Base-by-base conservation (phyloP, 2,113 vertebrate species). In the Cheilinus undulatus region DNA sequence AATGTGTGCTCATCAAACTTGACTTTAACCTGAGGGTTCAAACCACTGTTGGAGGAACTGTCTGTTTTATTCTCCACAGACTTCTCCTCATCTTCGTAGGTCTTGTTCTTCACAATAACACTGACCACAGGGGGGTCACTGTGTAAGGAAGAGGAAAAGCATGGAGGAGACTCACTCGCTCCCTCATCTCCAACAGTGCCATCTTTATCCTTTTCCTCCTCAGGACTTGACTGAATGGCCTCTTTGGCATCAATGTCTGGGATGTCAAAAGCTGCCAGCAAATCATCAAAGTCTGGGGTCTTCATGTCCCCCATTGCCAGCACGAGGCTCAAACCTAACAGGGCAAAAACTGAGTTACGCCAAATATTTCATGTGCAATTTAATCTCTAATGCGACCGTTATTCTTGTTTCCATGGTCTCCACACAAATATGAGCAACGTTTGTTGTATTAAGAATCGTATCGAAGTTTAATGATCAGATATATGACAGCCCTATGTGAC, bases 231-330 rank as follows among this genome's bases (percentile, higher is more conserved):
- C 2, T 97, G 95, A 53, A 99, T 98, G 68, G 97, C 96, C 64
- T 98, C 97, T 26, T 97, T 97, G 0, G 97, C 93, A 76, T 99
- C 96, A n/a, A 99, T 97, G 73, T 99, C 98, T 0, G 98, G 98
- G 59, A 99, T 99, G 88, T 99, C 98, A 27, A 99, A 99, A 0
- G 98, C 98, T 36, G 98, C 98, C 89, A 99, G 80, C 1, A 99
- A 94, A 88, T 99, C 98, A 14, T 99, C 98, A 3, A 99, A 99
- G 79, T 99, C 98, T 7, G 98, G 98, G 11, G 98, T 99, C 80
- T 99, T 99, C 97, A 99, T 98, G 92, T 99, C 98, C 83, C 97
- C 97, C 98, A 99, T 99, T 70, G 88, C 88, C 91, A 38, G 89
- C 71, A 76, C 62, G 67, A 73, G 60, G 69, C 57, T 82, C n/a